Evolutionary conservation across 2,797 vertebrate species (phyloP), one percentile per base, ranked within the genome.

Genomic region (Ibycter americanus): DNA sequence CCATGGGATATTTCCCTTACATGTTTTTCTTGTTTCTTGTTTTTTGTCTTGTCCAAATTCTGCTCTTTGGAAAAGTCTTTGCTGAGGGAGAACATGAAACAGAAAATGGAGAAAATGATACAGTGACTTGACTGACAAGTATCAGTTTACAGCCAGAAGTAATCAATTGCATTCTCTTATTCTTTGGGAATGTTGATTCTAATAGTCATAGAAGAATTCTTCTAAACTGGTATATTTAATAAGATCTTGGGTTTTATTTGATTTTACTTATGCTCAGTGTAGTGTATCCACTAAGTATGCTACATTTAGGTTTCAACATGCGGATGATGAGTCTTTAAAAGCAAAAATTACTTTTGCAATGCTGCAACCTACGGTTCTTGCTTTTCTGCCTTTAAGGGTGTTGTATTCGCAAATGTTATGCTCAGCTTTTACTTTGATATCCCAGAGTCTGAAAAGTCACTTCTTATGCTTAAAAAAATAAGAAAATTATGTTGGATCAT

Each of bases 351-450:
- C 51, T 76, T 87, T 71, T 83, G 47, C 73, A 86, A 0, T 46
- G 46, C 71, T 95, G 88, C 78, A 92, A 21, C 59, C 85, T 95
- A 72, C 89, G 95, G 92, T 97, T 96, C 59, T 92, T 92, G 93
- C 90, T 95, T 87, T 89, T 89, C 90, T 94, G 91, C 94, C 95
- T 97, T 91, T 80, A 87, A 87, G 91, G 92, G 65, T 87, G 91
- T 70, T 96, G 93, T 83, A 32, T 15, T 97, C 96, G 87, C 95
- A 94, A 87, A 90, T 79, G 93, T 93, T 93, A 93, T 9, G 86
- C 88, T 61, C 93, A 92, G 84, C 87, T 94, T 95, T 94, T 93
- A 61, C 96, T 97, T 92, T 83, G 94, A 96, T 96, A 96, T 89
- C 74, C 40, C 91, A 83, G 84, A 96, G 58, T 89, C 96, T 96